These are phyloP conservation scores for Suncus etruscus DNA, from an alignment of 2,113 vertebrate genomes.

Conservation along the genomic window DNA sequence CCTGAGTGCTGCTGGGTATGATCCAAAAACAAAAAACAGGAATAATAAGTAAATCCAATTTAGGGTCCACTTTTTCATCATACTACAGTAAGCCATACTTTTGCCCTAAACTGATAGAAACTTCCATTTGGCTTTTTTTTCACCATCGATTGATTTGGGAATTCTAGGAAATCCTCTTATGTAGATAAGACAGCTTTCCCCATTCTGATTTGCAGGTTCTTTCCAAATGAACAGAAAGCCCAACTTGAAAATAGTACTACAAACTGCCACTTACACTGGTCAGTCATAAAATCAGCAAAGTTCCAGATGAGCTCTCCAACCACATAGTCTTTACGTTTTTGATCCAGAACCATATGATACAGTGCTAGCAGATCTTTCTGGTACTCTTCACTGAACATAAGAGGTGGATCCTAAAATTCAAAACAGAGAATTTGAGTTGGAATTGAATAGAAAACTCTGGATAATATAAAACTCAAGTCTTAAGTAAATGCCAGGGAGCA, in stretches of 20 bases:
- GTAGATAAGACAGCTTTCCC: neutral
- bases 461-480: neutral
- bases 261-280: slow-evolving; percentile 88
- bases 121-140: neutral
- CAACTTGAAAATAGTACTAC: neutral
- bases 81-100: neutral
- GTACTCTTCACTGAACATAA: slow-evolving; percentile 98
- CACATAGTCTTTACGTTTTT: slow-evolving; percentile 94
- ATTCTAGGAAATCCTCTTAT: neutral
- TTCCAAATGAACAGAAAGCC: neutral
- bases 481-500: neutral
- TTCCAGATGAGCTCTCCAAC: slow-evolving; percentile 98
- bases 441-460: neutral
- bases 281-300: slow-evolving; percentile 98
- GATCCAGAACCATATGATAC: slow-evolving; percentile 93
- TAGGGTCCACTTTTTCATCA: neutral
- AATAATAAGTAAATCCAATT: too few species aligned
- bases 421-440: neutral
- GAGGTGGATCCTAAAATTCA: slow-evolving; percentile 92
- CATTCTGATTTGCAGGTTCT: neutral
- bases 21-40: too few species aligned
- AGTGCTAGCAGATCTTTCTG: slow-evolving; percentile 90
- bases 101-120: neutral
- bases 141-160: neutral
- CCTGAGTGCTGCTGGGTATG: too few species aligned